Base-by-base conservation (phyloP, 2,797 vertebrate species). In the Loriculus beryllinus region DNA sequence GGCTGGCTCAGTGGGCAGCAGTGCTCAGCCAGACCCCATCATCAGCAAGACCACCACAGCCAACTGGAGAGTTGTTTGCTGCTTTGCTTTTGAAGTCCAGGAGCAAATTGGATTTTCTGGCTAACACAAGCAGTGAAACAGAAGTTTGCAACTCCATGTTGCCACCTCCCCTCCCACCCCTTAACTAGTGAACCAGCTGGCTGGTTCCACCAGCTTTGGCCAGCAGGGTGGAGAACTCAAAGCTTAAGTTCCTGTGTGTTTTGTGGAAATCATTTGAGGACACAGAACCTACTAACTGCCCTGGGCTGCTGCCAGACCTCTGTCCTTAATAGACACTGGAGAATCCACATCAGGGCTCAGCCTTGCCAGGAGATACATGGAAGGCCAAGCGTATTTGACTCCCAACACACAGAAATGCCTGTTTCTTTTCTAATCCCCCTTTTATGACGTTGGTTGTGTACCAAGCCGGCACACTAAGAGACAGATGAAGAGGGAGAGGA, bases 1-100 rank as follows among this genome's bases (percentile, higher is more conserved):
- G 8, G 25, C 47, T 4, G 3, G 11, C 9, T 51, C 7, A 1
- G 31, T 1, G 0, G 35, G 23, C 5, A 1, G 23, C 54, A 7
- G 43, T 1, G 31, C 56, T 52, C 79, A 62, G 37, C 39, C 4
- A 4, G 9, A 51, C 54, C 18, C 29, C 31, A 7, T 12, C 2
- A 1, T 8, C 48, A 57, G n/a, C 0, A 2, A 76, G 42, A 62
- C 14, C 1, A 0, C 31, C 1, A 0, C 37, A 23, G 29, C 19
- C 0, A 1, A 4, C 21, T 4, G 2, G 7, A 43, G n/a, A 37
- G 5, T 0, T 4, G 0, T 43, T 54, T 2, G 0, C 23, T 35
- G 62, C 48, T 33, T 79, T 0, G 0, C 28, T 57, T 77, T 40
- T 5, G 0, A 52, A 45, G 39, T 21, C 42, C 59, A n/a, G 31